Percentiles rank a stretch among this genome's conserved stretches.
phyloP scores from a whole-genome alignment of 2,888 invertebrate genomes.

The Tachina grossa region DNA sequence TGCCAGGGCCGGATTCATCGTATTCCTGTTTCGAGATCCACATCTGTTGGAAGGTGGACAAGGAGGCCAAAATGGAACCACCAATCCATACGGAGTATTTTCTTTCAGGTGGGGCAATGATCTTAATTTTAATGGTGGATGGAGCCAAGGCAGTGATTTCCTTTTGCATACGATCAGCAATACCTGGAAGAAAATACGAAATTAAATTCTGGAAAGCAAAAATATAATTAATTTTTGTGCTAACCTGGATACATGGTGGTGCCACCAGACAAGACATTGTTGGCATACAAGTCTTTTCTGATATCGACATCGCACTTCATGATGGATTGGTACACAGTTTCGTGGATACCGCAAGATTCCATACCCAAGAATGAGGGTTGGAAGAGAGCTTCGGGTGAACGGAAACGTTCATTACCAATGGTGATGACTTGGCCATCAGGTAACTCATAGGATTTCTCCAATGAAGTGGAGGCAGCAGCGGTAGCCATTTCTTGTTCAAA shows the following conservation, averaged over 20 bases:
- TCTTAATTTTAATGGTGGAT: slow-evolving; percentile 96
- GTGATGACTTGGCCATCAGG: slow-evolving; percentile 97
- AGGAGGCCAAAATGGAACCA: slow-evolving; percentile 93
- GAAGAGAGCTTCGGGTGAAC: slow-evolving; percentile 97
- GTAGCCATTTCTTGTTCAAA: slow-evolving; percentile 98
- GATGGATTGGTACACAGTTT: slow-evolving; percentile 97
- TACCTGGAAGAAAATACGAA: slow-evolving; percentile 81
- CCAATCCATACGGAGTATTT: slow-evolving; percentile 95
- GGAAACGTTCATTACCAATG: slow-evolving; percentile 96
- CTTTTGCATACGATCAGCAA: slow-evolving; percentile 95
- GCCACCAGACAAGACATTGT: slow-evolving; percentile 95
- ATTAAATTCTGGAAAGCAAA: not conserved
- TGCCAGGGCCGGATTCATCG: slow-evolving; percentile 84
- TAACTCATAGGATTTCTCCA: slow-evolving; percentile 97
- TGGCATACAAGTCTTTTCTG: slow-evolving; percentile 96
- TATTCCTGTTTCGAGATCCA: slow-evolving; percentile 96
- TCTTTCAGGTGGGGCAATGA: slow-evolving; percentile 95
- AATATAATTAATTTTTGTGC: slow-evolving; percentile 18
- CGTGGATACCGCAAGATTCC: slow-evolving; percentile 96
- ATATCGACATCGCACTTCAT: slow-evolving; percentile 98
- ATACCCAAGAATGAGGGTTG: slow-evolving; percentile 93
- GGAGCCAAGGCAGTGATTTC: slow-evolving; percentile 95
- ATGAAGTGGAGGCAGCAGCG: slow-evolving; percentile 93
- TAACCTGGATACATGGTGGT: slow-evolving; percentile 93
- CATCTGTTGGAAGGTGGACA: slow-evolving; percentile 96